Percentiles rank a stretch among this genome's conserved stretches.
Evolutionary conservation across 2,113 vertebrate genomes (phyloP).

Genomic region (Podilymbus podiceps): DNA sequence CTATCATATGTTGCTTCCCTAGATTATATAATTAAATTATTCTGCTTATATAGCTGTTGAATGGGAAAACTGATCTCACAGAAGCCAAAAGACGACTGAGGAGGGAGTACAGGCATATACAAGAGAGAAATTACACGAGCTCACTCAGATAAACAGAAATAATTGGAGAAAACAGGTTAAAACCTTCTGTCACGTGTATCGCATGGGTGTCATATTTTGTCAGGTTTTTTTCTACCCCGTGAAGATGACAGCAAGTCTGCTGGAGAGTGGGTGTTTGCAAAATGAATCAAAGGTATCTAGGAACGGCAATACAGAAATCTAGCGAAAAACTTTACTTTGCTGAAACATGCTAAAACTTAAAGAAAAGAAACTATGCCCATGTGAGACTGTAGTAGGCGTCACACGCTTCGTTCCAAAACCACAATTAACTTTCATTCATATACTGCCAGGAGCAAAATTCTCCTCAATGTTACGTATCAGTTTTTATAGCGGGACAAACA

Average conservation of each 20-base stretch:
- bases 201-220: background rate
- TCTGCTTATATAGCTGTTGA: background rate
- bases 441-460: background rate
- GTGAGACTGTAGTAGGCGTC: slow-evolving; percentile 1
- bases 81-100: background rate
- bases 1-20: background rate
- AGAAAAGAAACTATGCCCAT: background rate
- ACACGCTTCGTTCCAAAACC: background rate
- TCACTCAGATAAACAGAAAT: background rate
- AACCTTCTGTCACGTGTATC: background rate
- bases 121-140: background rate
- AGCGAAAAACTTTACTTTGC: background rate
- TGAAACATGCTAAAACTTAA: background rate
- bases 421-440: slow-evolving; percentile 38
- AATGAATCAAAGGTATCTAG: slow-evolving; percentile 19
- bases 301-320: background rate
- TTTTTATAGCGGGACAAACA: background rate
- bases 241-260: slow-evolving; percentile 4
- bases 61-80: background rate
- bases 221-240: background rate
- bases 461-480: background rate
- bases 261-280: slow-evolving; percentile 9
- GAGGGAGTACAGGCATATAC: background rate
- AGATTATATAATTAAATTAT: background rate
- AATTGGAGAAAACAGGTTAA: background rate